These are phyloP conservation scores for Zosterops lateralis DNA, from an alignment of 2,113 vertebrate species.

Conservation along the genomic window DNA sequence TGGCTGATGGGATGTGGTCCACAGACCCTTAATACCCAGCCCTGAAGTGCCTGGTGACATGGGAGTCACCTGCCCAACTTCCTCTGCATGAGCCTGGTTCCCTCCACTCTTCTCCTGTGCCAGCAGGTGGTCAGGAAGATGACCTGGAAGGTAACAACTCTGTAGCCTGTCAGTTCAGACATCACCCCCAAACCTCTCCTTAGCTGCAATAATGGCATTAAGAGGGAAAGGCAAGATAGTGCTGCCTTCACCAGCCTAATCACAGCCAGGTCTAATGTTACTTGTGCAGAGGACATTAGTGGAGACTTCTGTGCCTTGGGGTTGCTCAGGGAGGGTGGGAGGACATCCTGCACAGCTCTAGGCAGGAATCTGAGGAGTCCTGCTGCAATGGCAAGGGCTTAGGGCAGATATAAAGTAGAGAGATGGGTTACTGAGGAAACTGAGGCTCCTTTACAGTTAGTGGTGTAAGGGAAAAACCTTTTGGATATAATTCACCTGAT, in stretches of 20 bases:
- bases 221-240: background rate
- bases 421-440: background rate
- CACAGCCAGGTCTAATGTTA: background rate
- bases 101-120: accelerated
- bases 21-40: background rate
- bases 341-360: background rate
- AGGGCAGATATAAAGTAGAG: background rate
- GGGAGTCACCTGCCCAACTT: background rate
- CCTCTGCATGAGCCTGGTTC: accelerated
- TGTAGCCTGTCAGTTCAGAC: background rate
- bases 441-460: background rate
- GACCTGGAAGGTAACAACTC: background rate
- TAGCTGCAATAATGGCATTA: background rate
- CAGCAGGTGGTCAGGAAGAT: background rate
- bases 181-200: background rate
- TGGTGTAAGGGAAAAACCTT: background rate
- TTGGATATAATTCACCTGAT: background rate
- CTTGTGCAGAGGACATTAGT: background rate
- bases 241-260: background rate
- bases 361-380: background rate
- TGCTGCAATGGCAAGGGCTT: background rate
- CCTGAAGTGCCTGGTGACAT: background rate
- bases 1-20: accelerated
- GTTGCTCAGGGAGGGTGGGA: background rate
- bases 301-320: background rate